A percentile compares a stretch with the other conserved stretches of the same genome.
Evolutionary conservation across 2,888 invertebrate species (phyloP).

Genomic region (Ennomos fuscantarius): DNA sequence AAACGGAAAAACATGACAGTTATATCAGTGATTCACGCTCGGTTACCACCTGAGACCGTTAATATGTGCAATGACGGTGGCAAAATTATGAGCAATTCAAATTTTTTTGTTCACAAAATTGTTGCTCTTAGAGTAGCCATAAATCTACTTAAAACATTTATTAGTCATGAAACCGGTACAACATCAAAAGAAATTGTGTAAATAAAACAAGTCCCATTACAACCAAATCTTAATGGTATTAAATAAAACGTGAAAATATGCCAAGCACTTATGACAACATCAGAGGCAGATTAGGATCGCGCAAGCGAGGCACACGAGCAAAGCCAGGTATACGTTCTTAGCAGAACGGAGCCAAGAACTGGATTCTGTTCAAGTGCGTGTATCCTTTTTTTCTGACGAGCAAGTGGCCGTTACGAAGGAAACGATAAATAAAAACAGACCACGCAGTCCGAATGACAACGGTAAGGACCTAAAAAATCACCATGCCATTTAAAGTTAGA

Average conservation of each 20-base stretch:
- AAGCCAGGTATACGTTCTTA: slow-evolving; percentile 74
- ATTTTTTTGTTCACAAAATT: no score
- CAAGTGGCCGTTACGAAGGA: slow-evolving; percentile 77
- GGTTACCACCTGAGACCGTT: slow-evolving; percentile 73
- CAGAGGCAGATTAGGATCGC: slow-evolving; percentile 58
- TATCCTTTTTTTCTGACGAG: slow-evolving; percentile 66
- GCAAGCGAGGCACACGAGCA: slow-evolving; percentile 69
- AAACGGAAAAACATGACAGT: slow-evolving; percentile 75
- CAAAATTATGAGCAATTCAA: no score
- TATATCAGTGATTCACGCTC: slow-evolving; percentile 76
- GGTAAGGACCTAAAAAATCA: slow-evolving; percentile 35
- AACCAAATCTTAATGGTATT: not conserved
- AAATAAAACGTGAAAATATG: slow-evolving; percentile 13
- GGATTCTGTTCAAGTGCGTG: slow-evolving; percentile 72
- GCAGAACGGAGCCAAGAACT: slow-evolving; percentile 68
- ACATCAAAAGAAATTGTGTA: not conserved
- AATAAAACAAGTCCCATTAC: not conserved
- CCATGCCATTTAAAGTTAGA: slow-evolving; percentile 30
- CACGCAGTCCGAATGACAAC: slow-evolving; percentile 42
- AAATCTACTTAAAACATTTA: slow-evolving; percentile 4
- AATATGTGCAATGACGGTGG: slow-evolving; percentile 51
- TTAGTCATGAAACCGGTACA: not conserved
- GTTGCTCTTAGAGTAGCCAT: not conserved
- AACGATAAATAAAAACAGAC: slow-evolving; percentile 64
- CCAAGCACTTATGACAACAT: slow-evolving; percentile 11